Evolutionary conservation across 2,797 vertebrate species (phyloP).

Genomic region (Chiloscyllium punctatum): DNA sequence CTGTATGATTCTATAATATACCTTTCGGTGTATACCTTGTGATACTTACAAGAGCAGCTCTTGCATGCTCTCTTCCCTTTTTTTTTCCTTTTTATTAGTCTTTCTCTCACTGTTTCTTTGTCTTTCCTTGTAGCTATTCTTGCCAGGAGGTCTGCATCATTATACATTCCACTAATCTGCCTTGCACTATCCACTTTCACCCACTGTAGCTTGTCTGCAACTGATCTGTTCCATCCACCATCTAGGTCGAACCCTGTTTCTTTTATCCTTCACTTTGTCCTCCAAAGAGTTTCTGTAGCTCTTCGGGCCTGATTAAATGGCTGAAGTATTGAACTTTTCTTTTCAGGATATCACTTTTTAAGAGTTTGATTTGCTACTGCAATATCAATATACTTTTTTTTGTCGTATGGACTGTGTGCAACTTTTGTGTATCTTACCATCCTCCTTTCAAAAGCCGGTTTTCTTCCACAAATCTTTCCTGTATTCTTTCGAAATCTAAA

Average conservation of each 20-base stretch:
- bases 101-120: too few species aligned
- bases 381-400: background rate
- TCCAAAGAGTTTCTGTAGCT: background rate
- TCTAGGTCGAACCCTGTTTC: background rate
- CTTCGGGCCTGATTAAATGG: background rate
- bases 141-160: background rate
- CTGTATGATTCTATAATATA: too few species aligned
- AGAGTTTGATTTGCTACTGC: too few species aligned
- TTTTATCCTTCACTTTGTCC: background rate
- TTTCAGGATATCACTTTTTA: background rate
- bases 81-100: too few species aligned
- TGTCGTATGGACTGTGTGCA: background rate
- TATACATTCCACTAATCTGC: background rate
- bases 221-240: background rate
- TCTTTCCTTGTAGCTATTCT: too few species aligned
- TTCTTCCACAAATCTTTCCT: background rate
- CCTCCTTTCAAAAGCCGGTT: background rate
- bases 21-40: background rate
- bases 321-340: background rate
- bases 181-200: background rate
- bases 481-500: background rate
- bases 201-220: background rate
- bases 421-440: background rate
- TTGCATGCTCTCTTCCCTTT: too few species aligned
- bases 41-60: background rate